Evolutionary conservation across 2,113 vertebrate genomes (phyloP).

Genomic region (Raja brachyura): DNA sequence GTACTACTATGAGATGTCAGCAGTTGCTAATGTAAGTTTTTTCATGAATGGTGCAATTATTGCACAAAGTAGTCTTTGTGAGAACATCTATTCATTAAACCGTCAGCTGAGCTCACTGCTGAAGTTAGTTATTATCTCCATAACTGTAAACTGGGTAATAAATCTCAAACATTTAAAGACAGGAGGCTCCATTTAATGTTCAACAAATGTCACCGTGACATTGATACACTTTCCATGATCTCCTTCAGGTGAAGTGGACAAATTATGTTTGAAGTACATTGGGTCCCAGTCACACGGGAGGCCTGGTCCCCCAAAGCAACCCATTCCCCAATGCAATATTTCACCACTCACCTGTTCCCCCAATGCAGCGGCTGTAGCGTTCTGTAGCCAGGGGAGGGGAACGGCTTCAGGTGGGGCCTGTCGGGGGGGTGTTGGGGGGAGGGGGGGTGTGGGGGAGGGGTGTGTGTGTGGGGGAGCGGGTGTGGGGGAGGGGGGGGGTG

Average conservation of each 20-base stretch:
- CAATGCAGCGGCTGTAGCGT: too few relatives aligned
- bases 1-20: background rate
- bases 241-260: background rate
- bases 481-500: too few relatives aligned
- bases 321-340: too few relatives aligned
- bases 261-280: background rate
- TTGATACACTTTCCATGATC: background rate
- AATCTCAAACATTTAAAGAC: background rate
- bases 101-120: constrained; percentile 22
- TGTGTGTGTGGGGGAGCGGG: too few relatives aligned
- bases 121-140: constrained; percentile 14
- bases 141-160: constrained; percentile 10
- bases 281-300: too few relatives aligned
- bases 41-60: constrained; percentile 28
- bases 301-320: too few relatives aligned
- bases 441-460: too few relatives aligned
- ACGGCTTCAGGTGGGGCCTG: too few relatives aligned
- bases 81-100: constrained; percentile 21
- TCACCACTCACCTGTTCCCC: too few relatives aligned
- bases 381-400: too few relatives aligned
- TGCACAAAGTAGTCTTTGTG: constrained; percentile 24
- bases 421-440: too few relatives aligned
- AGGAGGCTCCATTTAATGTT: background rate
- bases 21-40: background rate
- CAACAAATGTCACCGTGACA: constrained; percentile 28